Evolutionary conservation across 2,888 invertebrate species (phyloP).

Genomic region (Neoaliturus tenellus): DNA sequence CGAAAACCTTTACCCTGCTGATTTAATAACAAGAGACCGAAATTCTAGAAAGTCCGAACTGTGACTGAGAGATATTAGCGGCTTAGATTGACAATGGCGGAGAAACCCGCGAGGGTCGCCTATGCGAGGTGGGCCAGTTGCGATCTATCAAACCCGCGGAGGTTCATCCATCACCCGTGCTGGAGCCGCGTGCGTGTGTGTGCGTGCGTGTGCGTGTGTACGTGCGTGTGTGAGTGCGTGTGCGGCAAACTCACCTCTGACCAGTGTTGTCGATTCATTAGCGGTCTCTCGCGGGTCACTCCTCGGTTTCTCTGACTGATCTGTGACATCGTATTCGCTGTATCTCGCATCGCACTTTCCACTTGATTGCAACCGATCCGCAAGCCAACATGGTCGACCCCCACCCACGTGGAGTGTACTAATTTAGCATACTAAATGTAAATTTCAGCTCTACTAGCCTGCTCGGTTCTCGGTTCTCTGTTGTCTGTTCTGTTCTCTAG

Average conservation of each 20-base stretch:
- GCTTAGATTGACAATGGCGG: constrained; percentile 2
- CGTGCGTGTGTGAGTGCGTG: too few species aligned
- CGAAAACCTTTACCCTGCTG: not conserved
- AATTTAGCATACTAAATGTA: too few species aligned
- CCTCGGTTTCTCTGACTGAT: not conserved
- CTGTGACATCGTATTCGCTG: not conserved
- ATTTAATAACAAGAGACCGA: constrained; percentile 42
- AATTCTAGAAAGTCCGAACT: constrained; percentile 39
- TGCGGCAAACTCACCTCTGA: not conserved
- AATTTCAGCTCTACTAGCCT: too few species aligned
- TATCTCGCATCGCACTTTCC: not conserved
- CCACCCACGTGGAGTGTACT: not conserved
- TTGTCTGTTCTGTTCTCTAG: too few species aligned
- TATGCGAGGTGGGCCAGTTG: not conserved
- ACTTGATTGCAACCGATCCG: not conserved
- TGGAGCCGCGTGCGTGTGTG: not conserved
- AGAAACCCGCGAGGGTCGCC: constrained; percentile 25
- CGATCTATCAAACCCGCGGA: constrained; percentile 26
- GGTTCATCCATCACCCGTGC: not conserved
- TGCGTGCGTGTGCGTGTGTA: not conserved
- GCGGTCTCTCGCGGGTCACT: constrained; percentile 10
- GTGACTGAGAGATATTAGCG: constrained; percentile 34
- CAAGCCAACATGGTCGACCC: too few species aligned
- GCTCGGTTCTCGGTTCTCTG: too few species aligned
- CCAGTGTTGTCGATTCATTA: constrained; percentile 24